Evolutionary conservation across 2,888 invertebrate species (phyloP), one percentile per base, ranked within the genome.

Genomic region (Netelia inedita): DNA sequence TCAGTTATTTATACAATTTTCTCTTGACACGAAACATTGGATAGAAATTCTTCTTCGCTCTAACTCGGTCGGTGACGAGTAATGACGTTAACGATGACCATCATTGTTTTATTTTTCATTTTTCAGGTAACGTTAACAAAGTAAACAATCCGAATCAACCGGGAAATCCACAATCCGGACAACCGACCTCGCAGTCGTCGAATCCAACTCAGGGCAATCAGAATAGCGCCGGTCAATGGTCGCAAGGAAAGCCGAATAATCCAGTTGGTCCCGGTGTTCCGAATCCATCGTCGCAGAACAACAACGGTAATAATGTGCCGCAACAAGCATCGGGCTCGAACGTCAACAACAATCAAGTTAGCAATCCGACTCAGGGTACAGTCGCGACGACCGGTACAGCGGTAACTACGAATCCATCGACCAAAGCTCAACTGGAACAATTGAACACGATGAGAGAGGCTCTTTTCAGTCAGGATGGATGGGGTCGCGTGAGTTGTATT

Each of bases 371-470:
- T 1, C 85, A 89, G 81, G 89, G 92, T 57, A 85, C 89, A 14
- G 80, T 88, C 14, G 91, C 90, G 1, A 91, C 89, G 43, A 89
- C 88, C 81, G 89, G 89, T 43, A 89, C 90, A 71, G 91, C 93
- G 63, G 93, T 95, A 66, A 95, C 96, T 86, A 96, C 95, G 89
- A 93, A 91, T 88, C 91, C 93, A 41, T 96, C 97, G 85, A 97
- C 97, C 81, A 97, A 97, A 94, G 96, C 96, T 91, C 96, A 97
- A 93, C 95, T 98, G 88, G 98, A 98, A 94, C 98, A 98, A 94
- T 95, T 98, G 87, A 98, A 97, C 94, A 97, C 96, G 85, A 98
- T 98, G 97, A 95, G 98, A 86, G 98, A 98, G 94, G 97, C 98
- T 73, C 95, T 98, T 83, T 98, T 97, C 93, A 97, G 98, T 94